Evolutionary conservation across 2,113 vertebrate genomes (phyloP).

Genomic region (Oncorhynchus nerka): DNA sequence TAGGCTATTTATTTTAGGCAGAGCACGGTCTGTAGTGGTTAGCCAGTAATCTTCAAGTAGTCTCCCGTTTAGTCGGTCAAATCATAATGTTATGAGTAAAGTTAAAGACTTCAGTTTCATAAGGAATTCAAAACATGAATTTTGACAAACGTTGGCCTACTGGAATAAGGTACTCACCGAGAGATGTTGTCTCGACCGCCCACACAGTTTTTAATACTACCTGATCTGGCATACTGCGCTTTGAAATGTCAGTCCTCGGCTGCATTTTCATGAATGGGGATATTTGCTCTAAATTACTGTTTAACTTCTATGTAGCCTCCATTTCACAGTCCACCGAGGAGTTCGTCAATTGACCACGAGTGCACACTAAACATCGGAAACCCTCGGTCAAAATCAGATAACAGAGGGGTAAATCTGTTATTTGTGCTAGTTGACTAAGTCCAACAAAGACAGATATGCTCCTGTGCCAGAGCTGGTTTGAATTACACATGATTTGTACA

Average conservation of each 20-base stretch:
- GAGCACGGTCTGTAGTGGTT: too few relatives aligned
- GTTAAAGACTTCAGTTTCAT: too few relatives aligned
- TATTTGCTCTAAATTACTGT: conserved; percentile 67
- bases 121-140: too few relatives aligned
- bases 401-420: conserved; percentile 61
- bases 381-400: conserved; percentile 48
- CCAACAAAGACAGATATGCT: not conserved
- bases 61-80: not conserved
- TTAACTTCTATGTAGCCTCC: conserved; percentile 58
- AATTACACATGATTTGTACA: conserved; percentile 50
- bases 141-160: too few relatives aligned
- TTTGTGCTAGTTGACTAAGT: conserved; percentile 46
- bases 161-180: too few relatives aligned
- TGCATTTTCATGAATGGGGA: conserved; percentile 51
- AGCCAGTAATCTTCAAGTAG: not conserved
- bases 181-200: not conserved
- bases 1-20: too few relatives aligned
- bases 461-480: conserved; percentile 15
- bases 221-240: not conserved
- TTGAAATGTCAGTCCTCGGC: not conserved
- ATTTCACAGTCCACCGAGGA: conserved; percentile 6
- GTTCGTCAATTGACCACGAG: conserved; percentile 15
- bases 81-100: too few relatives aligned
- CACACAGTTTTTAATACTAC: not conserved
- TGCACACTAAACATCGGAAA: conserved; percentile 38